Percentiles rank a stretch among this genome's conserved stretches.
These are phyloP conservation scores for Macaria liturata DNA, from an alignment of 2,888 invertebrate species.

Conservation along the genomic window DNA sequence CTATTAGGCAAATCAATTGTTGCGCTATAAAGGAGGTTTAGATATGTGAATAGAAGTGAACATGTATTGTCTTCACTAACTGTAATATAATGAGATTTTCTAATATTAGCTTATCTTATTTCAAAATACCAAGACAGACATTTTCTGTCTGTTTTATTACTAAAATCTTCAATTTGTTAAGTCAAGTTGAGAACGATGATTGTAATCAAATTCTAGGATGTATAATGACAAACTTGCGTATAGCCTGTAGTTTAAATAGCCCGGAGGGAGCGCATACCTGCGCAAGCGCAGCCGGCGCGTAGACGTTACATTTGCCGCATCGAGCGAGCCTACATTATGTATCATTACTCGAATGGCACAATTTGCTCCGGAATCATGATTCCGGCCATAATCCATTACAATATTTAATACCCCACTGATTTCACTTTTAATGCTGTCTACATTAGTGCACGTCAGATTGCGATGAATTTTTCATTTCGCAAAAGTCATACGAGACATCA, in stretches of 20 bases:
- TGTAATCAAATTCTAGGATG: slow-evolving; percentile 5
- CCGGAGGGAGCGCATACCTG: slow-evolving; percentile 32
- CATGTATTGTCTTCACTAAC: no score
- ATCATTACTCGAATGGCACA: slow-evolving; percentile 79
- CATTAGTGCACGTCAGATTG: slow-evolving; percentile 38
- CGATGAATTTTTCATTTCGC: slow-evolving; percentile 39
- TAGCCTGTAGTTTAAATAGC: no score
- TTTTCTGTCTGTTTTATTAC: no score
- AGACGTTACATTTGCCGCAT: slow-evolving; percentile 50
- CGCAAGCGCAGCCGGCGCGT: slow-evolving; percentile 32
- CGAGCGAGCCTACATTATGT: slow-evolving; percentile 71
- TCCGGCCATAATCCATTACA: slow-evolving; percentile 65
- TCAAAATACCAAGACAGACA: no score
- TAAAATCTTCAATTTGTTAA: no score
- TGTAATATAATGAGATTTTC: no score
- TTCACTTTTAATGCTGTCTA: slow-evolving; percentile 59
- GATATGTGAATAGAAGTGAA: no score
- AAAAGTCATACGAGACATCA: slow-evolving; percentile 5
- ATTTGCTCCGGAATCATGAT: slow-evolving; percentile 72
- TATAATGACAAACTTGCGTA: slow-evolving; percentile 31
- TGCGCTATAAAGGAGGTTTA: no score
- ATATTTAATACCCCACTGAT: slow-evolving; percentile 43
- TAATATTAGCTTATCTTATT: no score
- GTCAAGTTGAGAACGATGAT: no score
- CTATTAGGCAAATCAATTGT: not conserved